Evolutionary conservation across 2,888 invertebrate species (phyloP), one percentile per base, ranked within the genome.

Genomic region (Shargacucullia verbasci): DNA sequence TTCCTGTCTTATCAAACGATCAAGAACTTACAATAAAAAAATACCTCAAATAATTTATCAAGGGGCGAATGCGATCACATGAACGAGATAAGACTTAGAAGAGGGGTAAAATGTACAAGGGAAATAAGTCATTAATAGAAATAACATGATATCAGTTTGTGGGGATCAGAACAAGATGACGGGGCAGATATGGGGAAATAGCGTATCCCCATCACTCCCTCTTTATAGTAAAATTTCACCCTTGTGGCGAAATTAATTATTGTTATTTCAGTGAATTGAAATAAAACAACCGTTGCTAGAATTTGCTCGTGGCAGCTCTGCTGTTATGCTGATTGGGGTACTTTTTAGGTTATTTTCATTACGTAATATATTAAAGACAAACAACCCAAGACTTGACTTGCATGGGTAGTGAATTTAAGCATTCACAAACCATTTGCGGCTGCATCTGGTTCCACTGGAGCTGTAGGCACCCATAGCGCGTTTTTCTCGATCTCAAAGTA

Each of bases 81-180:
- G 67, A 74, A 71, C 66, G 70, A 60, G 75, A 76, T 74, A 70
- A 73, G n/a, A 50, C 13, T 52, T 37, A 29, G 45, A 53, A 67
- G 71, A 78, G 76, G 29, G 29, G 29, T 29, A 71, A 76, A 80
- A 70, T 74, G 79, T 77, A 78, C 82, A 83, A 82, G 84, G 84
- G 87, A 84, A 87, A 84, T 87, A 86, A 87, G 88, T 90, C 89
- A 91, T 91, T 91, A 91, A 90, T 90, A 89, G 86, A 88, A 88
- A 88, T 86, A 86, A 84, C 82, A 78, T 70, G 75, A 74, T 91
- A 91, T 91, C 90, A 80, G 63, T 80, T 76, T 72, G 77, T 69
- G 82, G 85, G 86, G 88, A 88, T 90, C 90, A 56, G 60, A 73
- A 82, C 81, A 78, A 80, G 86, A 88, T 87, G 74, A 59, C 15